Evolutionary conservation across 2,113 vertebrate species (phyloP).

Genomic region (Glaucidium brasilianum): DNA sequence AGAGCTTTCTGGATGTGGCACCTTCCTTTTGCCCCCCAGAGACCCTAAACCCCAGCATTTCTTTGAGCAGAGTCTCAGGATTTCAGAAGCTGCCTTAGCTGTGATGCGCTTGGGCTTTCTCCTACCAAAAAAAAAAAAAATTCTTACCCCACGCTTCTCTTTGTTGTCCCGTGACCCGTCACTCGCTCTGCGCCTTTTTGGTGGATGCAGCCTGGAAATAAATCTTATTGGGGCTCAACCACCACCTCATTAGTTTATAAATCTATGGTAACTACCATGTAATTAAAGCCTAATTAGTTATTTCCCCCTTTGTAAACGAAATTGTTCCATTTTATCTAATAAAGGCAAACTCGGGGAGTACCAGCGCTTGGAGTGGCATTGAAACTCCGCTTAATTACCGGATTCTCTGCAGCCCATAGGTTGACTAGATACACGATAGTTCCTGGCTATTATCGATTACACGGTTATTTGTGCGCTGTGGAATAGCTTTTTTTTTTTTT

Average conservation of each 20-base stretch:
- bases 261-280: slow-evolving; percentile 16
- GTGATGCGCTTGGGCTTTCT: neutral
- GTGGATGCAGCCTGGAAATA: neutral
- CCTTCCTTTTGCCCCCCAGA: neutral
- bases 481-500: neutral
- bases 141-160: neutral
- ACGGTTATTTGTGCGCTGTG: neutral
- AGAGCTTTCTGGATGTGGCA: neutral
- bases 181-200: fast-evolving
- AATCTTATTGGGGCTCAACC: neutral
- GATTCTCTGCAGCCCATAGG: neutral
- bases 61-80: neutral
- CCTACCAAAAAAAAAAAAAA: no score
- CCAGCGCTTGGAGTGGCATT: neutral
- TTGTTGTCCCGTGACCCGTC: neutral
- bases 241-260: neutral
- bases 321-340: neutral
- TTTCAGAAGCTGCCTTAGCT: neutral
- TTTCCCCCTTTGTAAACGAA: neutral
- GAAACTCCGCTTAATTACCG: neutral
- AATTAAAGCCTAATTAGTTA: slow-evolving; percentile 27
- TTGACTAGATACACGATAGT: neutral
- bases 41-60: neutral
- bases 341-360: neutral
- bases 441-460: neutral